phyloP scores from a whole-genome alignment of 2,113 vertebrate species.

The Aleadryas rufinucha region DNA sequence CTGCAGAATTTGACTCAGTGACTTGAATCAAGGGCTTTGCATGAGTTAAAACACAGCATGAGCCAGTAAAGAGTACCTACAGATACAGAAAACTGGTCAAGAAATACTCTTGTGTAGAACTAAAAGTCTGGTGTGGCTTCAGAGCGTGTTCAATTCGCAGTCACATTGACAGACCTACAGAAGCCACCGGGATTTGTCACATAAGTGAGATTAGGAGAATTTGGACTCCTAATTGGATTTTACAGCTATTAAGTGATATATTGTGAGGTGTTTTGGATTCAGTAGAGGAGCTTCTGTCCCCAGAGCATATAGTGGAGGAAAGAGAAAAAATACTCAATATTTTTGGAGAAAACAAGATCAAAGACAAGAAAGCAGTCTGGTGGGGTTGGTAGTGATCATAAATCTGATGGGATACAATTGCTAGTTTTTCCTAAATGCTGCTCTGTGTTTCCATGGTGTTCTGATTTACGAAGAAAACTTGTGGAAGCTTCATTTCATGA shows the following conservation, averaged over 20 bases:
- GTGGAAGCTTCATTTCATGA: background rate
- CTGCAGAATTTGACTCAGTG: background rate
- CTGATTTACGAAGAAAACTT: background rate
- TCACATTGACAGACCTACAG: background rate
- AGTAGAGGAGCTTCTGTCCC: background rate
- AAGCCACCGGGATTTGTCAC: background rate
- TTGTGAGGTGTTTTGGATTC: background rate
- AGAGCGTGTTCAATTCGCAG: background rate
- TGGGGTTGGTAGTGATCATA: background rate
- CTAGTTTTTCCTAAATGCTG: background rate
- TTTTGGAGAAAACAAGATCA: background rate
- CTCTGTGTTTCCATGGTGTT: background rate
- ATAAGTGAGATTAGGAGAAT: background rate
- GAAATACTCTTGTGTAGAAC: background rate
- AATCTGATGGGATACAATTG: background rate
- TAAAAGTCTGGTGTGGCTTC: background rate
- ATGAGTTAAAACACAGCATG: background rate
- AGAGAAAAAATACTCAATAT: background rate
- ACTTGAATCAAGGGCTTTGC: background rate
- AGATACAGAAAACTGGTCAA: background rate
- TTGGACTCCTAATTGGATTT: background rate
- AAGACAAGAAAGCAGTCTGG: background rate
- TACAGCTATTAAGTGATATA: background rate
- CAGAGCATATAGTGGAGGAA: background rate
- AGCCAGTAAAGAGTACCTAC: background rate